Evolutionary conservation across 2,888 invertebrate species (phyloP).

Genomic region (Opisthograptis luteolata): DNA sequence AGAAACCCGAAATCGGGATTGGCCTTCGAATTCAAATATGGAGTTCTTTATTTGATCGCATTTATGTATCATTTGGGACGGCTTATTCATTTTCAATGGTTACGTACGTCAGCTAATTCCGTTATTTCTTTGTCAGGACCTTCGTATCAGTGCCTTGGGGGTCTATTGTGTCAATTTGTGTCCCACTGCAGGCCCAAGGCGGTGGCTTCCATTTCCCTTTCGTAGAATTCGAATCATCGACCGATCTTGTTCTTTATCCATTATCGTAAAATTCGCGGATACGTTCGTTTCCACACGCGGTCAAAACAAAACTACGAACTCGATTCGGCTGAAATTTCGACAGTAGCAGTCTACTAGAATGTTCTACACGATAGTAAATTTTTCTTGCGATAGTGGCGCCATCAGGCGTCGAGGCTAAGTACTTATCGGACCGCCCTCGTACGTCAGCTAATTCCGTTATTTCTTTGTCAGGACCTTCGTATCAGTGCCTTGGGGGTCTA

Average conservation of each 20-base stretch:
- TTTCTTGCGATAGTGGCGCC: too few relatives aligned
- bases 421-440: too few relatives aligned
- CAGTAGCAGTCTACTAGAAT: too few relatives aligned
- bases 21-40: conserved; percentile 39
- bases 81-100: conserved; percentile 48
- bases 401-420: too few relatives aligned
- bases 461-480: conserved; percentile 20
- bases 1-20: conserved; percentile 41
- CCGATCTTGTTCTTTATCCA: too few relatives aligned
- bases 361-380: too few relatives aligned
- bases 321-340: too few relatives aligned
- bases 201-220: too few relatives aligned
- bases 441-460: conserved; percentile 42
- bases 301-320: too few relatives aligned
- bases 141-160: neutral
- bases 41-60: conserved; percentile 47
- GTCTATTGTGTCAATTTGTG: neutral
- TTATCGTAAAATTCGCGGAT: too few relatives aligned
- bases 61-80: conserved; percentile 46
- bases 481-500: neutral
- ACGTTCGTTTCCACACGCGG: too few relatives aligned
- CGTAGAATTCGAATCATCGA: too few relatives aligned
- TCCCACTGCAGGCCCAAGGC: neutral
- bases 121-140: conserved; percentile 31
- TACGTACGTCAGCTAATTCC: conserved; percentile 43